Conservation (phyloP, 2,888 invertebrate genomes). For the Noctua comes region DNA sequence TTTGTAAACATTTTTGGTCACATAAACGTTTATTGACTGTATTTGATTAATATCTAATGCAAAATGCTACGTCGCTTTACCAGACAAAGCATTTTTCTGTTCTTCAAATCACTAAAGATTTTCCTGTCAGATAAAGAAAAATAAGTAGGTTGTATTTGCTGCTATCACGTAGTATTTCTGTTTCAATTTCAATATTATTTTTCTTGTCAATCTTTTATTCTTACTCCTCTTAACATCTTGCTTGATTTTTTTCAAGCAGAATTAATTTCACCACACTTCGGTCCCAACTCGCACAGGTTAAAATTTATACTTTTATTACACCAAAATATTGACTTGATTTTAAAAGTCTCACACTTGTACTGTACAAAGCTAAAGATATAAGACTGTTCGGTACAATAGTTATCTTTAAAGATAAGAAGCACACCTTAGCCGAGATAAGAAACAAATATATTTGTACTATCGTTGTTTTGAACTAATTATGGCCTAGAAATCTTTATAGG, state of each 20-base stretch:
- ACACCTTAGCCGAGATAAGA: slow-evolving; percentile 78
- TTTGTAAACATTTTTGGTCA: slow-evolving; percentile 3
- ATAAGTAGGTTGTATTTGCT: slow-evolving; percentile 39
- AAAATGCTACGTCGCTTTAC: not conserved
- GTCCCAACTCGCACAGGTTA: not conserved
- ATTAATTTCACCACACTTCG: not conserved
- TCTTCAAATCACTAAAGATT: slow-evolving; percentile 15
- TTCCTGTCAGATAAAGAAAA: slow-evolving; percentile 46
- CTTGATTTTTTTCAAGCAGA: not conserved
- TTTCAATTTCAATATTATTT: slow-evolving; percentile 8
- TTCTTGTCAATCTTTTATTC: not conserved
- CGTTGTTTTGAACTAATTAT: slow-evolving; percentile 62
- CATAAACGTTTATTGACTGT: not conserved
- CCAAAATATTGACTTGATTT: slow-evolving; percentile 46
- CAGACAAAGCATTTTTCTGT: slow-evolving; percentile 7
- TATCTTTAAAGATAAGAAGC: slow-evolving; percentile 78
- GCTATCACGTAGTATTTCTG: slow-evolving; percentile 15
- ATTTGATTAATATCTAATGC: not conserved
- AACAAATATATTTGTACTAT: slow-evolving; percentile 65
- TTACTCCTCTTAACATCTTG: not conserved
- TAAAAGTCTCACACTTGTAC: slow-evolving; percentile 20
- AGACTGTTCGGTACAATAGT: slow-evolving; percentile 55
- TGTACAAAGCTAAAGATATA: slow-evolving; percentile 23
- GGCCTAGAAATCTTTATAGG: slow-evolving; percentile 63
- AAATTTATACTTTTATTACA: slow-evolving; percentile 18